Base-by-base conservation (phyloP, 2,888 invertebrate species). In the Chloroclysta siterata region DNA sequence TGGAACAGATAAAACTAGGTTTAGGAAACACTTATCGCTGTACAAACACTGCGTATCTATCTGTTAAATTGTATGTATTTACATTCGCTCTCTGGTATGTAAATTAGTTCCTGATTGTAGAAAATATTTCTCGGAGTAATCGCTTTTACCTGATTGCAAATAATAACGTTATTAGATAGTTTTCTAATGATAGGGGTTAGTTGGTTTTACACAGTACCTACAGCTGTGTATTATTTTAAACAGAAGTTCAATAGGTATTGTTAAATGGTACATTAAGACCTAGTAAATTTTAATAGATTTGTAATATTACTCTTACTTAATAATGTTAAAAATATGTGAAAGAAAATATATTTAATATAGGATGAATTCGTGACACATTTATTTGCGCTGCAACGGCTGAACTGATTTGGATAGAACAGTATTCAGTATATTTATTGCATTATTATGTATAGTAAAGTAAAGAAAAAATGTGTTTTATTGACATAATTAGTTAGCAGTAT, bases 1-100 rank as follows among this genome's bases (percentile, higher is more conserved):
- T 61, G 63, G 15, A 60, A 59, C 63, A 70, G 68, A 66, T 70
- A 70, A 66, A 70, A 70, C 63, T 70, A 61, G 65, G 71, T 71
- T 73, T 71, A 66, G 70, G 56, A 70, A 67, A 66, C 67, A 69
- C 58, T 72, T 73, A 74, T 74, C 72, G 57, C 39, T 29, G 63
- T 53, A 53, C 68, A 74, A 74, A 73, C 70, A 51, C 62, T 53
- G 63, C 65, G 60, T 68, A 57, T 64, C 60, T 68, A 57, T 64
- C 56, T 57, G 57, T 48, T 61, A 72, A 69, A 70, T 68, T 69
- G 65, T 66, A 68, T 61, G 58, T 72, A 70, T 70, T 69, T 72
- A 62, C 70, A 63, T 68, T 65, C 63, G 17, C 66, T 64, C 57
- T 56, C 48, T 57, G 65, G 54, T 62, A 66, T 65, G 65, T 55